These are phyloP conservation scores for Cervus canadensis DNA, from an alignment of 2,113 vertebrate species.

Conservation along the genomic window DNA sequence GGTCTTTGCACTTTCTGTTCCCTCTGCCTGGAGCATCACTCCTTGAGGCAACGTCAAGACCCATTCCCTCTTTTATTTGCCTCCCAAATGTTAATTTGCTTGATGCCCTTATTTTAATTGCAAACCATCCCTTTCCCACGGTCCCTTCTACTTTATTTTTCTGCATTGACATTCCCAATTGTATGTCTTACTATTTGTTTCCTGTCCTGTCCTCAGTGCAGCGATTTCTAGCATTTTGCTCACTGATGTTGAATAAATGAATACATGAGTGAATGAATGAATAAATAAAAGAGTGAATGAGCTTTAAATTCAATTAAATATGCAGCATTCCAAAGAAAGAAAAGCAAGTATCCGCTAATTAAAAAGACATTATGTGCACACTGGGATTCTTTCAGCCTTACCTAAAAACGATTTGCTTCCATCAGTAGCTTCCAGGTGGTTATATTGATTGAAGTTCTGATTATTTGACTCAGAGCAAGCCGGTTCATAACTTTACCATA, in stretches of 20 bases:
- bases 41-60: fast-evolving
- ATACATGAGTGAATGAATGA: not conserved
- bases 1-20: not conserved
- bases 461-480: conserved; percentile 15
- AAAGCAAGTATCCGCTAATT: not conserved
- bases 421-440: not conserved
- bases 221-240: conserved; percentile 25
- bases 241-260: not conserved
- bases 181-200: not conserved
- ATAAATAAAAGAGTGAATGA: not conserved
- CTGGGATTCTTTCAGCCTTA: not conserved
- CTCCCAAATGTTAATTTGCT: not conserved
- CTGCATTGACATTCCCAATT: not conserved
- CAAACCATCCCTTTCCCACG: not conserved
- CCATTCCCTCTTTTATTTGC: not conserved
- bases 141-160: not conserved
- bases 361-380: not conserved
- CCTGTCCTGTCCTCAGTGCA: not conserved
- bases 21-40: not conserved
- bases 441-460: not conserved
- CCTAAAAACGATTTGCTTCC: conserved; percentile 39
- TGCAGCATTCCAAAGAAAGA: not conserved
- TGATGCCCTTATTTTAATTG: not conserved
- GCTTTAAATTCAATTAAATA: not conserved
- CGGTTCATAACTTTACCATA: not conserved